Evolutionary conservation across 2,888 invertebrate species (phyloP), one percentile per base, ranked within the genome.

Genomic region (Drosophila leonis): DNA sequence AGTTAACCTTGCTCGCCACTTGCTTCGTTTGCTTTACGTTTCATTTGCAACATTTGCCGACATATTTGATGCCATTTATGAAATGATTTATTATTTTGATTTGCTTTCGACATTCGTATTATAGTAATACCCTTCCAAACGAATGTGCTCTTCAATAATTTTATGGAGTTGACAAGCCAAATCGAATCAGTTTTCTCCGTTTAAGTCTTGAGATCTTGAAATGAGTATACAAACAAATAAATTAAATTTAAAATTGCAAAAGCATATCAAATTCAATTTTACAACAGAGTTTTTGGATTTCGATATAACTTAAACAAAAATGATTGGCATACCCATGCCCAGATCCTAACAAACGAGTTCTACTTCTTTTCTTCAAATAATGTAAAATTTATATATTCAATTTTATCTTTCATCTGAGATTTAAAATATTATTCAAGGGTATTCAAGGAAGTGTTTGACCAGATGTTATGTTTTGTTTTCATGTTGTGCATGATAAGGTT

Each of bases 31-130:
- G 78, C 80, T 79, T 78, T 81, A 79, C 83, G 76, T 87, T 88
- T 91, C 84, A 89, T 90, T 90, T 90, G 89, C 86, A 89, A 87
- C 90, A 90, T 89, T 91, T 91, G 90, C 88, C 89, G 87, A 88
- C 86, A 84, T 88, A 86, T 86, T 85, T 88, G 88, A 88, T 86
- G 86, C 86, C 86, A 87, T 87, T 87, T 88, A 82, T 72, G 87
- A 80, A 82, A 86, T 84, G 87, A 87, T 87, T 88, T 88, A 87
- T 87, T 88, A 87, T 87, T 88, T 88, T 86, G 88, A 87, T 88
- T 88, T 87, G 78, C 84, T 82, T 72, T 83, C 84, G 77, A 85
- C 86, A 83, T 78, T 74, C 78, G 69, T 76, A 73, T 80, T 77
- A 71, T 70, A 59, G 54, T 39, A n/a, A 75, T 77, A 69, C 68